Base-by-base conservation (phyloP, 1,140 invertebrate species). In the Cryptotermes secundus region DNA sequence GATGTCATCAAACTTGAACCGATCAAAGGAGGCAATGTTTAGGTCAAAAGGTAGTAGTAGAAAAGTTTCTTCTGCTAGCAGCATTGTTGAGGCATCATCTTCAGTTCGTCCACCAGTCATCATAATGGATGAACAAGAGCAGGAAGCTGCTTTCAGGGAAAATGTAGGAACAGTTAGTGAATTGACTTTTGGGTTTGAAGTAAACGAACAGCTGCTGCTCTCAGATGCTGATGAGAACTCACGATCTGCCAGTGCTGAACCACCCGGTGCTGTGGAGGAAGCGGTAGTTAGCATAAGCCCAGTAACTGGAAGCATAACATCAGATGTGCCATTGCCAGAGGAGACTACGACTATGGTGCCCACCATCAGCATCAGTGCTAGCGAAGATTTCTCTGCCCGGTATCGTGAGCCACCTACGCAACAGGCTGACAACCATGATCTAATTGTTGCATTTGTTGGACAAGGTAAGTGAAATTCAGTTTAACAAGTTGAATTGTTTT, bases 131-230 rank as follows among this genome's bases (percentile, higher is more conserved):
- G 83, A 84, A 49, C 38, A 45, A 19, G 81, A 82, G n/a, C 81
- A 82, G 31, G 38, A 42, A 42, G 38, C 45, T 45, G 19, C 83
- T n/a, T 80, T 34, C 35, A 79, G 83, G 36, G 83, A 84, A n/a
- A 72, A 42, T 36, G 31, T 84, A 84, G 83, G 26, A 42, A 80
- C 36, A 38, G 45, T 72, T 82, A 84, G 84, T 84, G 84, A 82
- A 53, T 72, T 84, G 81, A 84, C 84, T 65, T 84, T 84, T 53
- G 84, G 84, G 36, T 84, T 84, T 82, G 84, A 84, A 80, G 84
- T 84, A 36, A 84, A 84, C 38, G 84, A 84, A 42, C 84, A 82
- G 59, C 81, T 84, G 3, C 45, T 84, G 16, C 31, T 84, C n/a
- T 82, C 84, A 19, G 81, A 84, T 49, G 80, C 4, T 34, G 45